Evolutionary conservation across 2,888 invertebrate genomes (phyloP).

Genomic region (Pyrocoelia pectoralis): DNA sequence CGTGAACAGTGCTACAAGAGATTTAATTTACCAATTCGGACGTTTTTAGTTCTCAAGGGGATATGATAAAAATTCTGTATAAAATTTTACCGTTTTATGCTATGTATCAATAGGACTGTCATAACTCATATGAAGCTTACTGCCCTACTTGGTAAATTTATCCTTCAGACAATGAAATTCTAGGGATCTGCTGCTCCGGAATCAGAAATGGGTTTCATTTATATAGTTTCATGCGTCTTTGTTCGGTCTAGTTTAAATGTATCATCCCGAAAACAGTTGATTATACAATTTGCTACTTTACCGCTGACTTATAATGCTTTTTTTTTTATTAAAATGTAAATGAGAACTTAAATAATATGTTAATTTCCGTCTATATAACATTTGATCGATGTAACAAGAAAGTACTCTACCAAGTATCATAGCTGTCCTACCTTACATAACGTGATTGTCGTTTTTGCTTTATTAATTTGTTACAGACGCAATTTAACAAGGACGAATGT

Average conservation of each 20-base stretch:
- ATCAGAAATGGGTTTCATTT: conserved; percentile 35
- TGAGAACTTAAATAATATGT: too few species aligned
- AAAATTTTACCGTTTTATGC: conserved; percentile 29
- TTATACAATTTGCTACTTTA: neutral
- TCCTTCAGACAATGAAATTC: conserved; percentile 37
- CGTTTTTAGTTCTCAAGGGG: neutral
- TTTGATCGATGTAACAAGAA: too few species aligned
- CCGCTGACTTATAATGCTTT: neutral
- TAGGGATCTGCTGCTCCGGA: conserved; percentile 33
- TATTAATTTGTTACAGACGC: too few species aligned
- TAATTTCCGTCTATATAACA: too few species aligned
- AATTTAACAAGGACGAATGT: too few species aligned
- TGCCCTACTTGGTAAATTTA: conserved; percentile 37
- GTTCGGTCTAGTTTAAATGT: conserved; percentile 19
- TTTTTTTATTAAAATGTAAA: neutral
- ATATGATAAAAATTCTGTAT: neutral
- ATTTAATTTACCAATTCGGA: neutral
- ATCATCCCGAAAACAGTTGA: conserved; percentile 1
- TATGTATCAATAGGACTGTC: conserved; percentile 31
- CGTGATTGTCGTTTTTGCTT: too few species aligned
- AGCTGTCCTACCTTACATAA: too few species aligned
- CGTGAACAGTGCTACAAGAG: too few species aligned
- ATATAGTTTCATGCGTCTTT: conserved; percentile 33
- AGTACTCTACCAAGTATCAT: too few species aligned
- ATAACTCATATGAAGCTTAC: conserved; percentile 38